Conservation (phyloP, 2,797 vertebrate species). For the Halcyon leucocephala region DNA sequence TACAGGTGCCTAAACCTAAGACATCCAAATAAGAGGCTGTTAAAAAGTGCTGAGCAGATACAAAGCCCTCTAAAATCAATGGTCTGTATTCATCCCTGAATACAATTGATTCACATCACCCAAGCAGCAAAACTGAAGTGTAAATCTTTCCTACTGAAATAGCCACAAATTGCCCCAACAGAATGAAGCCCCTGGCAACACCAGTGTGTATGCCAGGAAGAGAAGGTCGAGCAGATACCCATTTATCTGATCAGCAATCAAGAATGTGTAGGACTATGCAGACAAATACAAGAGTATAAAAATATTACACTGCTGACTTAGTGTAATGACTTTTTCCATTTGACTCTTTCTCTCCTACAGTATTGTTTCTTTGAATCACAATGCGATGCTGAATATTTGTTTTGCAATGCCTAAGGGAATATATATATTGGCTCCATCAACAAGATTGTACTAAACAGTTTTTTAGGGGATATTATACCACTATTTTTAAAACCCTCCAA, state of each 20-base stretch:
- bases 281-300: not conserved
- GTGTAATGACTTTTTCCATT: not conserved
- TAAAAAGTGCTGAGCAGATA: constrained; percentile 11
- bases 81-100: constrained; percentile 11
- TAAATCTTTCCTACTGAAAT: not conserved
- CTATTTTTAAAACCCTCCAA: not conserved
- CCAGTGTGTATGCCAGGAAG: not conserved
- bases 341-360: not conserved
- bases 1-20: not conserved
- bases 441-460: not conserved
- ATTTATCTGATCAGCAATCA: not conserved
- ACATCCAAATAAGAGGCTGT: not conserved
- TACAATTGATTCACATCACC: constrained; percentile 22
- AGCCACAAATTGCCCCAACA: not conserved
- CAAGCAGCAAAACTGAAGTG: not conserved
- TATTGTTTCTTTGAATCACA: not conserved
- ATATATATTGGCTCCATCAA: not conserved
- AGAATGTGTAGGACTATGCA: not conserved
- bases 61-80: constrained; percentile 45
- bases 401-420: not conserved
- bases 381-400: not conserved
- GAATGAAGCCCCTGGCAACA: not conserved
- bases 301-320: not conserved
- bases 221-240: not conserved
- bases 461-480: not conserved